A percentile compares a stretch with the other conserved stretches of the same genome.
Conservation (phyloP, 2,113 vertebrate species). For the Passer montanus region DNA sequence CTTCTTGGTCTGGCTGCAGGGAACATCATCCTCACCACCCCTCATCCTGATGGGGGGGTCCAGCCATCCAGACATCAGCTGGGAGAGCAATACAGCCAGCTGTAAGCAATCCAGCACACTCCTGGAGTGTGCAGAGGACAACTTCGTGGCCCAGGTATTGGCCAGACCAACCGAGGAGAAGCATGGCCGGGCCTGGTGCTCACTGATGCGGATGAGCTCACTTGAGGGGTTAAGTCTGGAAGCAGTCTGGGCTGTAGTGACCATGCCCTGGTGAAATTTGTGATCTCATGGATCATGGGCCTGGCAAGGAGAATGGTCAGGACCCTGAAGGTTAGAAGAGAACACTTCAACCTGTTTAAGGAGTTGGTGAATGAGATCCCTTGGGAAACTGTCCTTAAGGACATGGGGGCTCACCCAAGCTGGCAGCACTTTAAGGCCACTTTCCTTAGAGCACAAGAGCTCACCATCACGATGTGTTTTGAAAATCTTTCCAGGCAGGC, state of each 20-base stretch:
- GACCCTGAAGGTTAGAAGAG: background rate
- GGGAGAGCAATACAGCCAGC: background rate
- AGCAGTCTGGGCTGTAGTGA: background rate
- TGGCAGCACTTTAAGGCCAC: background rate
- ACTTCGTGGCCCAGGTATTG: background rate
- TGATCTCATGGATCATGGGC: rapidly evolving
- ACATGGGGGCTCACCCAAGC: rapidly evolving
- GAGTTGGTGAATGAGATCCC: background rate
- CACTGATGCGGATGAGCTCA: rapidly evolving
- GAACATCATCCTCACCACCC: background rate
- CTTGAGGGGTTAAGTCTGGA: background rate
- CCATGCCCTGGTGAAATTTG: background rate
- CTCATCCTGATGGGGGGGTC: background rate
- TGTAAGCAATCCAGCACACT: background rate
- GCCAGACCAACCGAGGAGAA: background rate
- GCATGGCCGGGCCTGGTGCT: background rate
- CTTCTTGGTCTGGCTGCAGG: background rate
- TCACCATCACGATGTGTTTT: background rate
- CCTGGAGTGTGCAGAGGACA: background rate
- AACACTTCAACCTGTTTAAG: rapidly evolving
- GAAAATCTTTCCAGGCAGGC: background rate
- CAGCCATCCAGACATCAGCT: background rate
- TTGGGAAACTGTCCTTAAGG: background rate
- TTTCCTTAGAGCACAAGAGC: background rate
- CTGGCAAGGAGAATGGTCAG: background rate